Conservation (phyloP, 2,888 invertebrate genomes). For the Drosophila paramelanica region DNA sequence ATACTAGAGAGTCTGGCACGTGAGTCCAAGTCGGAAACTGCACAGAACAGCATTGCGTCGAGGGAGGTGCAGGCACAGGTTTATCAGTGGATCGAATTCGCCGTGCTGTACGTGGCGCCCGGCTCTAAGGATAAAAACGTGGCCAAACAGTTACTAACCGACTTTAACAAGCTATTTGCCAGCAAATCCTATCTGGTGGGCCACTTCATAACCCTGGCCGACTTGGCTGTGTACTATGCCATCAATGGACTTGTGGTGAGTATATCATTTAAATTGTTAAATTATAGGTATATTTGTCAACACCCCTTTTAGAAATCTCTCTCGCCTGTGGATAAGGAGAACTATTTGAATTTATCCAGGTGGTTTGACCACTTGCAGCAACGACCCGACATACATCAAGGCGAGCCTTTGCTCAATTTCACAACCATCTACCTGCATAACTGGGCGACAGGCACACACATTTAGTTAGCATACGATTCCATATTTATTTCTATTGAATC, state of each 20-base stretch:
- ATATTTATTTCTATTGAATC: conserved; percentile 71
- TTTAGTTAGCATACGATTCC: conserved; percentile 61
- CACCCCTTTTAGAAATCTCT: conserved; percentile 86
- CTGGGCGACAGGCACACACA: conserved; percentile 84
- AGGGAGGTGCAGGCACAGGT: conserved; percentile 85
- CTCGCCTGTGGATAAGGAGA: conserved; percentile 88
- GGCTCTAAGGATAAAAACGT: conserved; percentile 82
- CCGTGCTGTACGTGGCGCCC: conserved; percentile 85
- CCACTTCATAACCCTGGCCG: conserved; percentile 88
- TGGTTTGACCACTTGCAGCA: conserved; percentile 93
- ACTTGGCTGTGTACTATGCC: conserved; percentile 89
- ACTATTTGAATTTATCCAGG: conserved; percentile 89
- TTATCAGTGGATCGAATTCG: conserved; percentile 90
- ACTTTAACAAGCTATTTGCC: conserved; percentile 86
- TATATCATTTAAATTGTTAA: conserved; percentile 9
- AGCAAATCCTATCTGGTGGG: conserved; percentile 87
- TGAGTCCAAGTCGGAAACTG: conserved; percentile 84
- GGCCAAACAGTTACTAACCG: conserved; percentile 82
- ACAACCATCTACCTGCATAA: conserved; percentile 84
- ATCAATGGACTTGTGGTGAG: conserved; percentile 89
- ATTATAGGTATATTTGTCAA: not conserved
- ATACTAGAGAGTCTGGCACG: conserved; percentile 86
- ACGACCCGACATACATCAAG: conserved; percentile 87
- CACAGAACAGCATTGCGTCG: conserved; percentile 71
- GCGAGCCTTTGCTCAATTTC: conserved; percentile 81